Conservation (phyloP, 2,113 vertebrate species). For the Uropsilus gracilis region DNA sequence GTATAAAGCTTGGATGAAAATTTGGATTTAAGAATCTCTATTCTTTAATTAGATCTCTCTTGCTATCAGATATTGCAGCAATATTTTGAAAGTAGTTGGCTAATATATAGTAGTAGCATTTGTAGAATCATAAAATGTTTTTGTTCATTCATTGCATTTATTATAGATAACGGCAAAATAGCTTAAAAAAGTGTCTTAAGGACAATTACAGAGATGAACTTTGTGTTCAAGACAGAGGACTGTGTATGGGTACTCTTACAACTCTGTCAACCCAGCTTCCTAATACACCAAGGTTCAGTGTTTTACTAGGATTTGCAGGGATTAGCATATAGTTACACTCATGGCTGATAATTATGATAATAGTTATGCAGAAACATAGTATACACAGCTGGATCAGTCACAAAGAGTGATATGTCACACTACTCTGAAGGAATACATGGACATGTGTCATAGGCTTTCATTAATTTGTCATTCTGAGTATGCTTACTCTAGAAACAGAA, state of each 20-base stretch:
- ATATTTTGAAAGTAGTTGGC: neutral
- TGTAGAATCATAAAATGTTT: neutral
- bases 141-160: neutral
- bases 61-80: neutral
- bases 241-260: neutral
- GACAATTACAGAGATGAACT: neutral
- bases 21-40: neutral
- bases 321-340: neutral
- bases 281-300: neutral
- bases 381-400: neutral
- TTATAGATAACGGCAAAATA: neutral
- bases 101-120: neutral
- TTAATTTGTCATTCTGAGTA: neutral
- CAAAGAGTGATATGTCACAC: neutral
- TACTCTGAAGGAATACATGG: neutral
- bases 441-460: neutral
- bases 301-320: neutral
- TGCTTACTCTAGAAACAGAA: neutral
- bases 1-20: constrained; percentile 7
- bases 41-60: neutral
- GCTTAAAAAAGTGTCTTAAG: neutral
- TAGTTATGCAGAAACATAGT: neutral
- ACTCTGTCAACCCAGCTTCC: neutral
- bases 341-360: no score
- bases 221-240: neutral